Conservation (phyloP, 1,140 invertebrate species). For the Zaprionus africanus region DNA sequence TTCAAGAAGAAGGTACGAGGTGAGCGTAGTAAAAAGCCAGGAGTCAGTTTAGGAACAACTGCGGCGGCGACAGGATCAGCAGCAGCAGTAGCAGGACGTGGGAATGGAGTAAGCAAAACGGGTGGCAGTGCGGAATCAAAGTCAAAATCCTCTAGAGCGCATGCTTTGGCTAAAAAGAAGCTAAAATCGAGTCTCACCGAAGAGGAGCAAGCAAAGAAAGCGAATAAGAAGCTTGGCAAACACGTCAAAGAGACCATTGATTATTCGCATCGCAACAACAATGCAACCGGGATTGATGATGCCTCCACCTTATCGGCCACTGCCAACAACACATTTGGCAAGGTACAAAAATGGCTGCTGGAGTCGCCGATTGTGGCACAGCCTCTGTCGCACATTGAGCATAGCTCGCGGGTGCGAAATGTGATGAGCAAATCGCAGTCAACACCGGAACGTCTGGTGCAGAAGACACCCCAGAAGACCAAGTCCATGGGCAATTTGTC, state of each 20-base stretch:
- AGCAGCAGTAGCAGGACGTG: slow-evolving; percentile 19
- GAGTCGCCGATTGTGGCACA: slow-evolving; percentile 87
- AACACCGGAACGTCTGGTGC: slow-evolving; percentile 72
- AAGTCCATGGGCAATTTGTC: slow-evolving; percentile 78
- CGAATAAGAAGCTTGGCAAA: slow-evolving; percentile 85
- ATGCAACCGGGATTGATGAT: slow-evolving; percentile 49
- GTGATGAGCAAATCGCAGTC: slow-evolving; percentile 83
- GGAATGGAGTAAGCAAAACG: slow-evolving; percentile 38
- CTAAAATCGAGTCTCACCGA: slow-evolving; percentile 31
- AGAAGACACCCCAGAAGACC: slow-evolving; percentile 81
- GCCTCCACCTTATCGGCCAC: slow-evolving; percentile 78
- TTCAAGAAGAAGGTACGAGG: slow-evolving; percentile 90
- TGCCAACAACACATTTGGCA: slow-evolving; percentile 91
- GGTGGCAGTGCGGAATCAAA: slow-evolving; percentile 49
- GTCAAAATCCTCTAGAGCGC: slow-evolving; percentile 55
- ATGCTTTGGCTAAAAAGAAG: slow-evolving; percentile 69
- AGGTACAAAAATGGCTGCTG: slow-evolving; percentile 93
- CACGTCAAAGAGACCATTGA: slow-evolving; percentile 91
- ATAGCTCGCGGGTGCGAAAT: slow-evolving; percentile 74
- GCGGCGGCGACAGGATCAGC: slow-evolving; percentile 11
- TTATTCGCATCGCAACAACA: slow-evolving; percentile 85
- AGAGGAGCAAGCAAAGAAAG: slow-evolving; percentile 83
- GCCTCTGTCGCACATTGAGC: slow-evolving; percentile 88
- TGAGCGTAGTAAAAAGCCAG: slow-evolving; percentile 85
- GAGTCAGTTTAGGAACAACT: slow-evolving; percentile 18